A percentile compares a stretch with the other conserved stretches of the same genome.
phyloP scores from a whole-genome alignment of 2,888 invertebrate species.

The Choristoneura rosaceana region DNA sequence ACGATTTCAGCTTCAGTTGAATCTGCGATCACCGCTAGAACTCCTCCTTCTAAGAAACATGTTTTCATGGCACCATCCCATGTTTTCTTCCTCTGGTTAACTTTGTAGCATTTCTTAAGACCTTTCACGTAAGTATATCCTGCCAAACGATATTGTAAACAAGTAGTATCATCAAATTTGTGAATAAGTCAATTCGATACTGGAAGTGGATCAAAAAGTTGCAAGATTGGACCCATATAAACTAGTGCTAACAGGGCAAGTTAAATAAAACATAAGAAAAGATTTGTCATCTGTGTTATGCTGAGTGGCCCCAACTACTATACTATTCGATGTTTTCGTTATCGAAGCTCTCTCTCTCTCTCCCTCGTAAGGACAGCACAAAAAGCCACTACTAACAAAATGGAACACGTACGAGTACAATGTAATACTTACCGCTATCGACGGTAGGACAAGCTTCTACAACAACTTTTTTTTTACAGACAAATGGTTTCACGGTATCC shows the following conservation, averaged over 20 bases:
- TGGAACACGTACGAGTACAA: not conserved
- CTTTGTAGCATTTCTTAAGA: slow-evolving; percentile 53
- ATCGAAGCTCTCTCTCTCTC: too few relatives aligned
- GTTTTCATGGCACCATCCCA: slow-evolving; percentile 54
- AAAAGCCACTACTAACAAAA: too few relatives aligned
- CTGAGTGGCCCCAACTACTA: too few relatives aligned
- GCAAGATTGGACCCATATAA: too few relatives aligned
- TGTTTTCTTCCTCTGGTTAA: slow-evolving; percentile 46
- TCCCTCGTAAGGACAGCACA: too few relatives aligned
- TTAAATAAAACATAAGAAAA: too few relatives aligned
- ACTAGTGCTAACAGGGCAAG: too few relatives aligned
- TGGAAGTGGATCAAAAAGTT: too few relatives aligned
- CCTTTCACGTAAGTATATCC: slow-evolving; percentile 47
- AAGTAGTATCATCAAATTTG: too few relatives aligned
- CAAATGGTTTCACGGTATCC: slow-evolving; percentile 19
- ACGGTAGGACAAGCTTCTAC: slow-evolving; percentile 25
- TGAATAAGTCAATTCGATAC: too few relatives aligned
- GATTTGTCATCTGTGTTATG: too few relatives aligned
- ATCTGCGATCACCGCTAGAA: slow-evolving; percentile 28
- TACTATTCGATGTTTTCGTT: too few relatives aligned
- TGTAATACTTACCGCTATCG: slow-evolving; percentile 15
- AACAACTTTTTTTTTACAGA: slow-evolving; percentile 27
- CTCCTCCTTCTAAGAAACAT: slow-evolving; percentile 50
- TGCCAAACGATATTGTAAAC: slow-evolving; percentile 38
- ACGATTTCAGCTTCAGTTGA: slow-evolving; percentile 9